Base-by-base conservation (phyloP, 1,140 invertebrate species). In the Drosophila pandora region DNA sequence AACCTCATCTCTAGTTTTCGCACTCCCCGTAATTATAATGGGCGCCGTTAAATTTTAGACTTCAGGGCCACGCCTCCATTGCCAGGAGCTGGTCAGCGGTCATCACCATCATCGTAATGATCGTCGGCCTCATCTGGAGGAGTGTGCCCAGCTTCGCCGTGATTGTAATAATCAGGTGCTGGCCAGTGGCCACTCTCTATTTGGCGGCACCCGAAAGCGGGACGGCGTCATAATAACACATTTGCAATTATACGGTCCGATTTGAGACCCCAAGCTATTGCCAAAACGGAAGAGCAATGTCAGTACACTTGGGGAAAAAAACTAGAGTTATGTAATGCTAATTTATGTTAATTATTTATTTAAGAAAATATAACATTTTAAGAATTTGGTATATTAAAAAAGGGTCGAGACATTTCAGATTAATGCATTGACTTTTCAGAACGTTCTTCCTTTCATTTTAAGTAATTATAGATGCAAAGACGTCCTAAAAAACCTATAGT, bases 221-320 rank as follows among this genome's bases (percentile, higher is more conserved):
- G 37, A 54, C 63, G 72, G 79, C 81, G 68, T 87, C 69, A 87
- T 87, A 87, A 85, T 85, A 85, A 81, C 73, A 87, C 37, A 57
- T 77, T 84, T 49, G 10, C n/a, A 21, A 17, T 64, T 56, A 68
- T 70, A 22, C 1, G 53, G 28, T 37, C 34, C 34, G 34, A 37
- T 37, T 37, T 12, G 10, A 10, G 34, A 37, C 34, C 34, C 3
- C 34, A 10, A 37, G 34, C 34, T 37, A 37, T 37, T 37, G 34
- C 34, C 34, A 37, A 37, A 12, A 12, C 34, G 9, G 34, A 37
- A 37, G 34, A n/a, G 10, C 34, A 10, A 12, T 37, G 10, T 37
- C 10, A 37, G 34, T 37, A 12, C 34, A 37, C 34, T n/a, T 32
- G 4, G 3, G 34, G 10, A 37, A 37, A 32, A 32, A 12, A 12